Conservation (phyloP, 2,888 invertebrate species). For the Acanthoscelides obtectus region DNA sequence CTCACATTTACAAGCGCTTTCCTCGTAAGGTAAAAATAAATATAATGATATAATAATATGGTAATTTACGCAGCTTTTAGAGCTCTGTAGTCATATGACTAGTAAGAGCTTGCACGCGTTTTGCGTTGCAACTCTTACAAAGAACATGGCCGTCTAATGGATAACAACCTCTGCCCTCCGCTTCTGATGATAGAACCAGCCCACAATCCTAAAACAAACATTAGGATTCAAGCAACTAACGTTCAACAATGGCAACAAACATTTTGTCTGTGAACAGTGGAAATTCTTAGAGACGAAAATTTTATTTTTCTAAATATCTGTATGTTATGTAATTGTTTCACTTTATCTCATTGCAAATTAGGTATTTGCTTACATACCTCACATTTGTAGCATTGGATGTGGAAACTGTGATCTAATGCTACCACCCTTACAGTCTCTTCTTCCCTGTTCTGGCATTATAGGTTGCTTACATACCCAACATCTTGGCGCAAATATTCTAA, state of each 20-base stretch:
- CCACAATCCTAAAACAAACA: constrained; percentile 71
- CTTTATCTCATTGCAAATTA: no score
- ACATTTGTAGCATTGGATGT: constrained; percentile 92
- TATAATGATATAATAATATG: not conserved
- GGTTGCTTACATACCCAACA: constrained; percentile 96
- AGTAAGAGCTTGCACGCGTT: constrained; percentile 85
- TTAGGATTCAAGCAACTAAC: no score
- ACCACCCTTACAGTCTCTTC: constrained; percentile 98
- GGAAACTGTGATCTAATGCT: constrained; percentile 95
- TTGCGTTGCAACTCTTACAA: constrained; percentile 95
- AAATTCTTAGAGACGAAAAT: no score
- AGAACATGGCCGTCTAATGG: constrained; percentile 95
- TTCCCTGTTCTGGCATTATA: constrained; percentile 96
- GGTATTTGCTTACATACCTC: constrained; percentile 51
- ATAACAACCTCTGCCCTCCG: constrained; percentile 94
- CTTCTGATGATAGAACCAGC: constrained; percentile 83
- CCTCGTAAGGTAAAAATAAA: not conserved
- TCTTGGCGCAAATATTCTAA: constrained; percentile 92
- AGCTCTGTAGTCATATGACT: constrained; percentile 74
- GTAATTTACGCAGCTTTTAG: constrained; percentile 35
- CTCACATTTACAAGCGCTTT: no score
- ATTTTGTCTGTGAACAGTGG: no score
- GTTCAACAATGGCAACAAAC: no score
- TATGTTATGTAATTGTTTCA: no score
- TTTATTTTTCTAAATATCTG: no score